Evolutionary conservation across 2,888 invertebrate species (phyloP), one percentile per base, ranked within the genome.

Genomic region (Rhingia campestris): DNA sequence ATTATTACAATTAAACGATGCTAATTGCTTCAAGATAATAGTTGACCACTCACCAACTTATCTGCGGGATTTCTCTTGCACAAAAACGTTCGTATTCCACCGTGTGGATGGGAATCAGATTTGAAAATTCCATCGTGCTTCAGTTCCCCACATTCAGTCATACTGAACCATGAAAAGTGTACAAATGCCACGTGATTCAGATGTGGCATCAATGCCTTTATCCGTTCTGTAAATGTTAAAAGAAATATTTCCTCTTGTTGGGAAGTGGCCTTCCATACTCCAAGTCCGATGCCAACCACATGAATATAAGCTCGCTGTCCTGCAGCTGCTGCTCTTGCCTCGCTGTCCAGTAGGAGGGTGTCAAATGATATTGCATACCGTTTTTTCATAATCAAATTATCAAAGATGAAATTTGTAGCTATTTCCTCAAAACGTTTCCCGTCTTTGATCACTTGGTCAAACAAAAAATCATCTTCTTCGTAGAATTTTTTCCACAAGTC

Each of bases 221-320:
- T 89, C 6, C 95, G 92, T 69, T 94, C 93, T n/a, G 93, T 91
- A 86, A 94, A 94, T 0, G 94, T 93, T 53, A 94, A 92, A 4
- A 95, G 89, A 87, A 94, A 95, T 47, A 95, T 92, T 86, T 93
- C 92, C 10, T 92, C 92, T 88, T 95, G 95, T 79, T 94, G 94
- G 0, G 89, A 87, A 0, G 94, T 93, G 43, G 93, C 91, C 88
- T 90, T 93, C 95, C 95, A 95, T 0, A 94, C 94, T 0, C 95
- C 95, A 12, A 94, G 89, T 58, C 94, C 94, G 49, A 94, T 93
- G 9, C 95, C 95, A 39, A 95, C 93, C 5, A 95, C 92, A 89
- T 95, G 95, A 0, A 95, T 87, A 86, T 92, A 95, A 0, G 94
- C 95, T 5, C 91, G 90, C 41, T 92, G 93, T 32, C 90, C 92